Evolutionary conservation across 2,888 invertebrate genomes (phyloP).

Genomic region (Lordiphosa andalusiaca): DNA sequence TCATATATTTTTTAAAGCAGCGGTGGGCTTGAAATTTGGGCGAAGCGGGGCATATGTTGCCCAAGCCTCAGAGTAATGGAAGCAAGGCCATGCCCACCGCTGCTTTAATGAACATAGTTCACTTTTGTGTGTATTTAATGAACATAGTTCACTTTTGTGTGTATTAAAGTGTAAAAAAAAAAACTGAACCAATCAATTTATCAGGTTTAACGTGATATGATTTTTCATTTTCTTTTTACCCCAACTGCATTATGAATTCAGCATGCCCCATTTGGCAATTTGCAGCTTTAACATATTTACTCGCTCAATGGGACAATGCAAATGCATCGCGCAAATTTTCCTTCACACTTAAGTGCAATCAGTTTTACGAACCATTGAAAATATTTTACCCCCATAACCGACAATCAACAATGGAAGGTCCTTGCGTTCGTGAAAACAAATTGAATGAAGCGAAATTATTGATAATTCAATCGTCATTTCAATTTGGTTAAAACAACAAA

Average conservation of each 20-base stretch:
- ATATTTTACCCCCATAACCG: conserved; percentile 27
- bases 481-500: conserved; percentile 49
- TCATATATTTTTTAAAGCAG: too few species aligned
- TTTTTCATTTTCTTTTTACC: too few species aligned
- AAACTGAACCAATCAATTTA: too few species aligned
- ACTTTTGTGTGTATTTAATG: too few species aligned
- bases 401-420: conserved; percentile 38
- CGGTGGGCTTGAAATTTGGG: too few species aligned
- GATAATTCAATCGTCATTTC: conserved; percentile 59
- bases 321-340: conserved; percentile 20
- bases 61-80: too few species aligned
- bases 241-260: background rate
- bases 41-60: too few species aligned
- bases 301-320: conserved; percentile 26
- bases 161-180: too few species aligned
- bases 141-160: too few species aligned
- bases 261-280: background rate
- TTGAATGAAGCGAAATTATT: conserved; percentile 33
- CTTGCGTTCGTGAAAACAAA: conserved; percentile 8
- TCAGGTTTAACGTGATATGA: too few species aligned
- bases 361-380: conserved; percentile 41
- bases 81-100: too few species aligned
- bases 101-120: too few species aligned
- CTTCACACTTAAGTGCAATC: conserved; percentile 39
- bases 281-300: conserved; percentile 15